Evolutionary conservation across 64 coral and sea anemone genomes (phyloP), one percentile per base, ranked within the genome.

Genomic region (Acropora yongei): DNA sequence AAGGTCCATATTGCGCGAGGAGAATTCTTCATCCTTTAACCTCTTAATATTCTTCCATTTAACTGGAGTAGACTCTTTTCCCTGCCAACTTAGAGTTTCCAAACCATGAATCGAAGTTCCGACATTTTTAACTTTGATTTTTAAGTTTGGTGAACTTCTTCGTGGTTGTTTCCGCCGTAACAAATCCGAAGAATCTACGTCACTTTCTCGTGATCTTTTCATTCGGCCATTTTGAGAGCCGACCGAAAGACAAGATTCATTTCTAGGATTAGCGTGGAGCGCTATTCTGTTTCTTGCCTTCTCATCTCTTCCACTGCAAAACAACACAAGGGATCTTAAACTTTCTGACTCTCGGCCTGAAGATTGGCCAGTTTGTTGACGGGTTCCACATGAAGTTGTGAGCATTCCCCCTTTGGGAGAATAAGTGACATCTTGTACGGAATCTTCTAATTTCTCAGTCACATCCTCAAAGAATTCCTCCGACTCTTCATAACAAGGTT

Each of bases 141-240:
- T 10, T 85, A 1, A 42, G 17, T 8, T 1, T 3, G 82, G 4
- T 39, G 63, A 39, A 44, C 82, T 12, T 13, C 17, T 85, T n/a
- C 68, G 69, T 8, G 65, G 61, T 47, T 71, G 61, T 72, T 85
- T 85, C 17, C 61, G 20, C 12, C 63, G 82, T 20, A 85, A 49
- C 16, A 18, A 49, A 17, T 85, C 82, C 43, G 16, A 57, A 3
- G 42, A 46, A 66, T 85, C 65, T 18, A 17, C 61, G 65, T 11
- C 7, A 17, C 82, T 85, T 72, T 85, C 65, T 48, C 63, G 68
- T 13, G 82, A 42, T 85, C 6, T 71, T 13, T 41, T 68, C 65
- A 71, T 85, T 5, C 43, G 17, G 14, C 60, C 10, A 55, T 1
- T 44, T 2, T 7, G 20, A 13, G 80, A 45, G 19, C 60, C 9